Evolutionary conservation across 2,888 invertebrate species (phyloP), one percentile per base, ranked within the genome.

Genomic region (Criorhina ranunculi): DNA sequence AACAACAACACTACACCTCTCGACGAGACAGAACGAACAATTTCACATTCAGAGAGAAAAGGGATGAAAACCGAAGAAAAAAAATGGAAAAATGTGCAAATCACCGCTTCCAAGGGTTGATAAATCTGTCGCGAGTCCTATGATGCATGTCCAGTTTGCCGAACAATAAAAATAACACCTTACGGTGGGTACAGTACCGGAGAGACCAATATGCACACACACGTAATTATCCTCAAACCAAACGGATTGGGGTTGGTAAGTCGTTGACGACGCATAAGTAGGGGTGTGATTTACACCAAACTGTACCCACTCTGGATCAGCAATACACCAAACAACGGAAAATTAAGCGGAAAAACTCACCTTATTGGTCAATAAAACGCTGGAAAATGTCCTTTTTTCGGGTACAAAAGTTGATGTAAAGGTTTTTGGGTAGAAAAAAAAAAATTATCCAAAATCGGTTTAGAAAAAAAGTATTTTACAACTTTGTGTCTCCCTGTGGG

Each of bases 91-190:
- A 66, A 77, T 77, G 59, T 72, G 62, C 55, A 78, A 83, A 83
- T 83, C 83, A 78, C 66, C 75, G 46, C 67, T 37, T 42, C 42
- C 12, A 33, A 35, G 49, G 78, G 78, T 78, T 69, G 78, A 40
- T 72, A 66, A n/a, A 15, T 17, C 40, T 19, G 33, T 24, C 24
- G 12, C 0, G 51, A 67, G 53, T 67, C 67, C 78, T 42, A 8
- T 64, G 55, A 78, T 83, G 78, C 83, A 83, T 83, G 83, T 83
- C 83, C 78, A 83, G 78, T 83, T 78, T 62, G 59, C 19, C 37
- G 24, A 46, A 73, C 78, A 79, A 83, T 79, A 83, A 69, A 69
- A 64, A 75, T 67, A 73, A 78, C 83, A 78, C 83, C 73, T 69
- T 37, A 11, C 29, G 7, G 46, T 55, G 42, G 42, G 69, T 78